phyloP scores from a whole-genome alignment of 2,113 vertebrate genomes.

The Barbus barbus region DNA sequence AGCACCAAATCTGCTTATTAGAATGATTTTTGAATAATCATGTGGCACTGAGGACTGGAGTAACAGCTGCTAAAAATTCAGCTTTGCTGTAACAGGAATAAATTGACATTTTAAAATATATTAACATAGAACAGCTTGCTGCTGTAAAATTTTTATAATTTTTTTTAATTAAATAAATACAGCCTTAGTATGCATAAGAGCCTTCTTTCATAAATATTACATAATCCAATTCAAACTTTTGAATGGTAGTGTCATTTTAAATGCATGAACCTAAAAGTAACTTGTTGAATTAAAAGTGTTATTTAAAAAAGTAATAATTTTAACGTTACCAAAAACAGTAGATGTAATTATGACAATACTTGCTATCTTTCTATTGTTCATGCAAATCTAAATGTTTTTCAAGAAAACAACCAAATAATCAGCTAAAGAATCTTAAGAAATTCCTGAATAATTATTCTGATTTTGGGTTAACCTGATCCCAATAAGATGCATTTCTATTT shows the following conservation, averaged over 20 bases:
- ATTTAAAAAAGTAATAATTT: background rate
- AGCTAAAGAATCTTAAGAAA: too few relatives aligned
- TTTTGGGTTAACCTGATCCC: background rate
- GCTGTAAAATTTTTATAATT: too few relatives aligned
- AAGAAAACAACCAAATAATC: background rate
- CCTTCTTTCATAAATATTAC: background rate
- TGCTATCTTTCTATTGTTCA: background rate
- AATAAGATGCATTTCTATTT: background rate
- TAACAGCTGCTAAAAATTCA: background rate
- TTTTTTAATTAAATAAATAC: background rate
- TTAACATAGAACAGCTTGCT: background rate
- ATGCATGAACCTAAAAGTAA: background rate
- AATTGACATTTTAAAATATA: background rate
- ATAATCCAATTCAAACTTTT: background rate
- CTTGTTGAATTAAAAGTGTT: background rate
- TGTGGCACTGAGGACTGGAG: background rate
- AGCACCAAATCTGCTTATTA: background rate
- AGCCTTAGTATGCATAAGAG: background rate
- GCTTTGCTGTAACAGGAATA: background rate
- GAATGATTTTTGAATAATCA: background rate
- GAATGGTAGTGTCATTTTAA: background rate
- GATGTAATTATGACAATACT: background rate
- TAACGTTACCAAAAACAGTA: background rate
- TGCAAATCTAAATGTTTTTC: background rate
- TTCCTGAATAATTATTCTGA: background rate